Evolutionary conservation across 2,113 vertebrate genomes (phyloP), one percentile per base, ranked within the genome.

Genomic region (Phyllopteryx taeniolatus): DNA sequence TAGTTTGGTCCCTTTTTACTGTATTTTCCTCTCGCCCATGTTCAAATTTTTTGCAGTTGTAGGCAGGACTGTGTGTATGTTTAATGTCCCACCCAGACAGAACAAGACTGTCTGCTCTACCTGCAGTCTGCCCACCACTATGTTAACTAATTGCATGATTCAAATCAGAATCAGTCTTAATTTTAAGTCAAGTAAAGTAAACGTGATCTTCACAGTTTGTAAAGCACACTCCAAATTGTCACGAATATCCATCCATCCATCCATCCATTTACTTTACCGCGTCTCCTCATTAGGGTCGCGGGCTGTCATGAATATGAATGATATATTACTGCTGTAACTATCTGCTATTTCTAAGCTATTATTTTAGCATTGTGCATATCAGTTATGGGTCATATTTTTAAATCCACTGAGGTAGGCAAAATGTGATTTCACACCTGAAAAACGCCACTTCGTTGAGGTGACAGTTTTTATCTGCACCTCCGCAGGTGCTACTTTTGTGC

Each of bases 401-500:
- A 73, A 63, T 69, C 22, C 59, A 66, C 64, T 43, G 74, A 78
- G 59, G 57, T 75, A 61, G 78, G 64, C 49, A 43, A 77, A 81
- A 65, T 44, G 49, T 68, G 75, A 46, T 65, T 65, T 65, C 42
- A 22, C 39, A 64, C 33, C 71, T 33, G 35, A 76, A 8, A 54
- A 42, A 73, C 76, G 76, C 75, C 64, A 68, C 59, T 42, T 27
- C 72, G 69, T 65, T 46, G 75, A 61, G 67, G 68, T 69, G 70
- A 60, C 66, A 65, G 33, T 74, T 81, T 87, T 86, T 91, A 89
- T 91, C 87, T 88, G 67, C 68, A 73, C 60, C 74, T 72, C 76
- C 88, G 87, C 90, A 91, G 89, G 88, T 90, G 83, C 69, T 71
- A 47, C 44, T 51, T 31, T 71, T 87, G 73, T 79, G 35, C 76